Base-by-base conservation (phyloP, 2,113 vertebrate genomes). In the Sturnus vulgaris region DNA sequence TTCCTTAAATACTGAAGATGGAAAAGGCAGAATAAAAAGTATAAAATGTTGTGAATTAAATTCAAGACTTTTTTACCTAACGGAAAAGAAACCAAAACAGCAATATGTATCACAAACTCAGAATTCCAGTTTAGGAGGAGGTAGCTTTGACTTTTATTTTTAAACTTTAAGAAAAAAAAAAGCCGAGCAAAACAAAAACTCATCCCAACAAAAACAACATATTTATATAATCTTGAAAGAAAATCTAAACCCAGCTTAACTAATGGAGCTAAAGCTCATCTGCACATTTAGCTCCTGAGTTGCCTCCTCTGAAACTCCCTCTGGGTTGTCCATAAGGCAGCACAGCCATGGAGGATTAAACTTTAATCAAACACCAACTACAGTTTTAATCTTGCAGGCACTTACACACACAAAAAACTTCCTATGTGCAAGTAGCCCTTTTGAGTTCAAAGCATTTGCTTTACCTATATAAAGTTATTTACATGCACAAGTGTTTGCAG, bases 381-480 rank as follows among this genome's bases (percentile, higher is more conserved):
- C 35, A 82, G 82, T 88, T 93, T 76, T 75, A 81, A 86, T 93
- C 86, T 90, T 61, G 68, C 27, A 71, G 79, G 60, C 92, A 88
- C 76, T 90, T 86, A 73, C 1, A 16, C 5, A 30, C 78, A 86
- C 33, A 66, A 80, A 95, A 88, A 92, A 33, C 76, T 86, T 94
- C 77, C 86, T 39, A 68, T 19, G 57, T 65, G 65, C 42, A 68
- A 86, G 86, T 4, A 88, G 53, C 19, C 31, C 82, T 73, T 93
- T 39, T 21, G 82, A 92, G 76, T 88, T 94, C 92, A 88, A 88
- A 93, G 80, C 68, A 24, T 83, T 86, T 95, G 13, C 65, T 78
- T 83, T 78, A 96, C 88, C 70, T 95, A 50, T 50, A 71, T 84
- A 15, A 91, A 82, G 63, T 92, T 93, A 94, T 95, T 92, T 93